Base-by-base conservation (phyloP, 1,140 invertebrate genomes). In the Antheraea mylitta region DNA sequence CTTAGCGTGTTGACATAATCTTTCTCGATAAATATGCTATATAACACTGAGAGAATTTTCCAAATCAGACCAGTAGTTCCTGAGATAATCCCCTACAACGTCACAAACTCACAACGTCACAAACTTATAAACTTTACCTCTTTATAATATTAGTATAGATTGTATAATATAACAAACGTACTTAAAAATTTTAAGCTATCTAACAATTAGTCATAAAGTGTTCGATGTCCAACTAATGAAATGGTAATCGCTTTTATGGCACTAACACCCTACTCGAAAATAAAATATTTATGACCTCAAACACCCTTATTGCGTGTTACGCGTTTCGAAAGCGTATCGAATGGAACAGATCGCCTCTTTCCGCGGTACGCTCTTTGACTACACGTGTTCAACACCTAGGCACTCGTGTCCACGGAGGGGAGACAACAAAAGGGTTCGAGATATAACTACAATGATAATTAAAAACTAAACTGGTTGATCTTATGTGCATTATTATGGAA, bases 351-450 rank as follows among this genome's bases (percentile, higher is more conserved):
- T 86, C 82, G 82, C 73, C 67, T 72, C 75, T 80, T 76, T 71
- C 76, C 61, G 80, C 81, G 81, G 83, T 83, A 80, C 85, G 82
- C 80, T 78, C 70, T 53, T n/a, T 53, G 45, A 53, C 45, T 78
- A 88, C 89, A 91, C 87, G 89, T 91, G 89, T 89, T 89, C 85
- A 67, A 87, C 86, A 89, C 87, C 86, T 87, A 82, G 69, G 78
- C 78, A 64, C 70, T 65, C 71, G 72, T 16, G 53, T 38, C 30
- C 65, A 62, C 63, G 73, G 10, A 81, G 80, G 82, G 81, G 82
- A 69, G 48, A 59, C 61, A 61, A 70, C 36, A 65, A 75, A 80
- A 77, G 79, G 80, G 74, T 71, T 30, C 64, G 70, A 75, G 80
- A 86, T 82, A 84, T 79, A 80, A 74, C 71, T 77, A 79, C n/a